Evolutionary conservation across 2,797 vertebrate species (phyloP).

Genomic region (Pseudotriccus pelzelni): DNA sequence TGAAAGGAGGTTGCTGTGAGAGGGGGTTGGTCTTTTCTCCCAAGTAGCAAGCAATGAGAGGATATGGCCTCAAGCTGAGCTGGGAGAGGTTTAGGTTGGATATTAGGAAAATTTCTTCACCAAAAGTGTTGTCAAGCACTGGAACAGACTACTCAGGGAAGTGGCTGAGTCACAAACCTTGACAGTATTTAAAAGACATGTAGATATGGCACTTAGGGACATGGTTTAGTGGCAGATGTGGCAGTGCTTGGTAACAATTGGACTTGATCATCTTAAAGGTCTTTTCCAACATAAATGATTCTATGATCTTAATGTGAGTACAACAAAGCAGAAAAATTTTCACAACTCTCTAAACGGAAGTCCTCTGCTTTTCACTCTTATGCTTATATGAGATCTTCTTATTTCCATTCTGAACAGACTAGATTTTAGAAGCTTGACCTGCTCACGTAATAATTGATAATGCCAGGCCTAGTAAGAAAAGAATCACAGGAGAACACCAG

Average conservation of each 20-base stretch:
- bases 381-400: not conserved
- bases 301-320: not conserved
- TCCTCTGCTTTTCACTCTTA: not conserved
- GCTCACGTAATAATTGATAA: not conserved
- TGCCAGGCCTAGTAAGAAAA: not conserved
- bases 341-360: not conserved
- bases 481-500: not conserved
- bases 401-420: not conserved
- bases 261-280: not conserved
- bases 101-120: not conserved
- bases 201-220: not conserved
- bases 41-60: not conserved
- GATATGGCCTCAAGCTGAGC: not conserved
- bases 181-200: not conserved
- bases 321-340: not conserved
- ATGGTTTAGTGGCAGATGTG: not conserved
- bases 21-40: not conserved
- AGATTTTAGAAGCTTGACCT: not conserved
- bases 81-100: too few species aligned
- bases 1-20: not conserved
- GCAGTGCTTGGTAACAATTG: too few species aligned
- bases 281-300: not conserved
- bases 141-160: not conserved
- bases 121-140: not conserved
- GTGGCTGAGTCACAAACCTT: not conserved